phyloP scores from a whole-genome alignment of 2,113 vertebrate genomes.

The Syngnathus typhle region DNA sequence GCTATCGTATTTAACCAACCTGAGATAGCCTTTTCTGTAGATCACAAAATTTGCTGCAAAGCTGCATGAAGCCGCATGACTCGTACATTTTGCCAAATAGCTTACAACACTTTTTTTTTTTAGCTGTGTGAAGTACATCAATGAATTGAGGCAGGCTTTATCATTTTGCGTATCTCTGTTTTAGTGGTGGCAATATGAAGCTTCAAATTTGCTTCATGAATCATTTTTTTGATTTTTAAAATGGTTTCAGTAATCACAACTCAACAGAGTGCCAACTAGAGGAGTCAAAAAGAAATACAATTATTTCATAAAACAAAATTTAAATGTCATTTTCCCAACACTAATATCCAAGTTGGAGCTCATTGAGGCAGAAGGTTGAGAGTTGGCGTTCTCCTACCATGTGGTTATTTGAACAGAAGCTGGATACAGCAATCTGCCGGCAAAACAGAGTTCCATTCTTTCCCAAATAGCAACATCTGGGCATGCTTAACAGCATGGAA shows the following conservation, averaged over 20 bases:
- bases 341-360: too few species aligned
- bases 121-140: constrained; percentile 7
- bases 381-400: constrained; percentile 28
- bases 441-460: constrained; percentile 60
- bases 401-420: constrained; percentile 44
- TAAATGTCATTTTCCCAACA: too few species aligned
- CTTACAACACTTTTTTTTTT: constrained; percentile 8
- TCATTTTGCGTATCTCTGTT: background rate
- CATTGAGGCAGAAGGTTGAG: constrained; percentile 3
- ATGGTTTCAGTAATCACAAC: too few species aligned
- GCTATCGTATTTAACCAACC: constrained; percentile 55
- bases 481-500: constrained; percentile 58
- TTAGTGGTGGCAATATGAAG: too few species aligned
- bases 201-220: too few species aligned
- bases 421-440: constrained; percentile 36
- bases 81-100: constrained; percentile 26
- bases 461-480: constrained; percentile 69
- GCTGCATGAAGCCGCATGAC: constrained; percentile 33
- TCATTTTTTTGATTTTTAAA: too few species aligned
- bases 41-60: constrained; percentile 52
- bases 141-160: constrained; percentile 21
- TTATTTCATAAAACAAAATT: too few species aligned
- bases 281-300: too few species aligned
- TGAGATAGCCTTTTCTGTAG: constrained; percentile 53
- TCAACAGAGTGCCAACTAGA: too few species aligned